A percentile compares a stretch with the other conserved stretches of the same genome.
phyloP scores from a whole-genome alignment of 2,888 invertebrate species.

The Nineta flava region DNA sequence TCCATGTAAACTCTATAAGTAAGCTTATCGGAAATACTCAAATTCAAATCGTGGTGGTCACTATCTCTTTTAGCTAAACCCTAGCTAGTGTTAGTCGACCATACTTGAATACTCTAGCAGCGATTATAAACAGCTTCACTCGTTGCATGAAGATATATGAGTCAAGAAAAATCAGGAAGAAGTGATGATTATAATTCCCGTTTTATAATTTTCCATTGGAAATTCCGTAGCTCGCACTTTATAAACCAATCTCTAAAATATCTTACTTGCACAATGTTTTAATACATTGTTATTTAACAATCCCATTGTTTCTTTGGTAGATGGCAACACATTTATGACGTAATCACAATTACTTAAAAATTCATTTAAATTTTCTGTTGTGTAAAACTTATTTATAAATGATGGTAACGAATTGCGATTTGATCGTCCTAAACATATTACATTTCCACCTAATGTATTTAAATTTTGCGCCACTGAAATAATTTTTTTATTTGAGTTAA shows the following conservation, averaged over 20 bases:
- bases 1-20: no score
- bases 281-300: slow-evolving; percentile 32
- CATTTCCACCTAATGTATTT: slow-evolving; percentile 28
- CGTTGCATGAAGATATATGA: no score
- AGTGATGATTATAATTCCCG: no score
- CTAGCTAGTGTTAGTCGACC: no score
- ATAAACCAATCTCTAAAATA: background rate
- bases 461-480: slow-evolving; percentile 29
- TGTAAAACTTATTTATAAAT: slow-evolving; percentile 20
- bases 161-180: no score
- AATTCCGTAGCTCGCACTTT: no score
- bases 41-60: no score
- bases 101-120: no score
- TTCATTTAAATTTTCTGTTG: slow-evolving; percentile 19
- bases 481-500: background rate
- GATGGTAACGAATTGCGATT: slow-evolving; percentile 11
- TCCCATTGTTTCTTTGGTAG: slow-evolving; percentile 30
- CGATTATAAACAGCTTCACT: no score
- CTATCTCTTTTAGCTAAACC: no score
- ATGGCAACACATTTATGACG: slow-evolving; percentile 35
- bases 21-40: no score
- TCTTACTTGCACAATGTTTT: slow-evolving; percentile 26
- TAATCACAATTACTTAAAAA: slow-evolving; percentile 34
- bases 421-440: slow-evolving; percentile 25
- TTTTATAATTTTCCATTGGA: no score